Evolutionary conservation across 2,888 invertebrate species (phyloP).

Genomic region (Auanema freiburgensis): DNA sequence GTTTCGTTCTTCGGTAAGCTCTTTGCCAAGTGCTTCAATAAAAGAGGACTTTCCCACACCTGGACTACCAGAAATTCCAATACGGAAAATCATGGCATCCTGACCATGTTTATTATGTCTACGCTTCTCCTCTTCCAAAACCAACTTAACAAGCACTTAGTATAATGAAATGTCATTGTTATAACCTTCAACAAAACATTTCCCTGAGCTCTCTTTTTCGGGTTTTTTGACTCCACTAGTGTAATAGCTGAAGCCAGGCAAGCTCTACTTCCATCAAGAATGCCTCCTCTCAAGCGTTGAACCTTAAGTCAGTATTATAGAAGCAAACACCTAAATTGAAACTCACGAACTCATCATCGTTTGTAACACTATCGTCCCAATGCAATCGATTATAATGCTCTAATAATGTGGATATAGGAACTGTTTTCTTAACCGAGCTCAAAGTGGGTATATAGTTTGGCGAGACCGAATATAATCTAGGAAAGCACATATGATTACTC

Average conservation of each 20-base stretch:
- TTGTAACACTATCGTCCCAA: constrained; percentile 48
- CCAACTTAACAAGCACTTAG: background rate
- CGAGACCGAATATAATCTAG: background rate
- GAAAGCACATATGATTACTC: background rate
- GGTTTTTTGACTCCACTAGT: constrained; percentile 68
- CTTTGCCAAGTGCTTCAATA: constrained; percentile 71
- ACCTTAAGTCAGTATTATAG: constrained; percentile 20
- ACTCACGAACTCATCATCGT: constrained; percentile 41
- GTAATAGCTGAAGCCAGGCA: constrained; percentile 68
- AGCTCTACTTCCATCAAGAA: constrained; percentile 63
- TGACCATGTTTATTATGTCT: constrained; percentile 47
- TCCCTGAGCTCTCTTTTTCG: constrained; percentile 66
- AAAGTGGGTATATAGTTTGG: constrained; percentile 18
- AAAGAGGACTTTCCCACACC: constrained; percentile 73
- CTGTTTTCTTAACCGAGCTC: constrained; percentile 32
- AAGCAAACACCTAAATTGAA: background rate
- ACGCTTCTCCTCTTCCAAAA: constrained; percentile 58
- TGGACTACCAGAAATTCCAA: constrained; percentile 71
- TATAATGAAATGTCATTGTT: background rate
- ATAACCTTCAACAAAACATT: constrained; percentile 37
- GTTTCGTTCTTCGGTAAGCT: constrained; percentile 66
- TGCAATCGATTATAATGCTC: constrained; percentile 39
- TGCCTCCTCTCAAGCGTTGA: constrained; percentile 26
- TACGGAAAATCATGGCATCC: constrained; percentile 64
- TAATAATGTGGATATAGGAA: constrained; percentile 36